These are phyloP conservation scores for Zoroaster sp. DNA, from an alignment of 53 echinoderm and acorn worm species.

Conservation along the genomic window DNA sequence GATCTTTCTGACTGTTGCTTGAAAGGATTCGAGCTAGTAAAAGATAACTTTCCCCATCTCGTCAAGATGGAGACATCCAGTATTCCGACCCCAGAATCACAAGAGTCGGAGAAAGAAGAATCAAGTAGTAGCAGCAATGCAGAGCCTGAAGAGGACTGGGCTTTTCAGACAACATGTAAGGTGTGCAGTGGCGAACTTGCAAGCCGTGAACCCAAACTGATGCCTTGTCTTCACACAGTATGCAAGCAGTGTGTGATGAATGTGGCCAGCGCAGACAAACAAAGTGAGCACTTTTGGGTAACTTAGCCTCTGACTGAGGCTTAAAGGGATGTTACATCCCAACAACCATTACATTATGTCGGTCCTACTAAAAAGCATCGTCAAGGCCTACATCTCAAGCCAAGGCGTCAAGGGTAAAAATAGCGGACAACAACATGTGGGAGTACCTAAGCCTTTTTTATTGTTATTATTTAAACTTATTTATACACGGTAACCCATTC, in stretches of 20 bases:
- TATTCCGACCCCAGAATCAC: conserved; percentile 12
- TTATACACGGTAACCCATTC: no score
- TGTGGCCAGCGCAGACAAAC: conserved; percentile 54
- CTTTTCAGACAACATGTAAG: conserved; percentile 53
- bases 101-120: neutral
- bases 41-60: neutral
- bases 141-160: conserved; percentile 4
- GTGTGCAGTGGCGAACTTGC: conserved; percentile 79
- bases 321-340: no score
- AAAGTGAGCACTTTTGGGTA: conserved; percentile 37
- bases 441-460: no score
- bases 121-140: neutral
- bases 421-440: no score
- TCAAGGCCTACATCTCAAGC: no score
- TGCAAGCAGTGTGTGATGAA: conserved; percentile 85
- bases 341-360: no score
- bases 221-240: conserved; percentile 93
- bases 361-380: no score
- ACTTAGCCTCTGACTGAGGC: no score
- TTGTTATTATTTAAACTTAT: no score
- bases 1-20: neutral
- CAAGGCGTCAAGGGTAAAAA: no score
- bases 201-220: conserved; percentile 74
- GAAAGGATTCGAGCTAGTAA: neutral
- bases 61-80: neutral